Evolutionary conservation across 2,797 vertebrate genomes (phyloP).

Genomic region (Leptodactylus fallax): DNA sequence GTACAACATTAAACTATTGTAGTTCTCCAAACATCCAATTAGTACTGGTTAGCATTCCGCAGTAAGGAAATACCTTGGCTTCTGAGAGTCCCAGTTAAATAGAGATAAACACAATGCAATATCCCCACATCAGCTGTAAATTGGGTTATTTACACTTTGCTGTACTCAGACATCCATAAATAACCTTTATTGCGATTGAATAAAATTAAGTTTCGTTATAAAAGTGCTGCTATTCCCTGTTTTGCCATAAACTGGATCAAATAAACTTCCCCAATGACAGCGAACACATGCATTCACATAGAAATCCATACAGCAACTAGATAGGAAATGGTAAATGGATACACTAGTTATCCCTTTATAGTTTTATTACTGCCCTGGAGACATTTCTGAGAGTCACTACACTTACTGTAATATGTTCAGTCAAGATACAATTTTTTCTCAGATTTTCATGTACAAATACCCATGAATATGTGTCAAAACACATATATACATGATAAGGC

Average conservation of each 20-base stretch:
- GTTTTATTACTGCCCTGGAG: constrained; percentile 17
- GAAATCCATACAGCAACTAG: constrained; percentile 28
- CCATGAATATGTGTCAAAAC: neutral
- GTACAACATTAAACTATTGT: too few species aligned
- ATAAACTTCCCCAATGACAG: constrained; percentile 21
- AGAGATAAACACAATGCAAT: constrained; percentile 25
- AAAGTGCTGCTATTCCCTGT: constrained; percentile 33
- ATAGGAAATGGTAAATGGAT: constrained; percentile 12
- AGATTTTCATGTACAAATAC: neutral
- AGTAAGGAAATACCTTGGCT: neutral
- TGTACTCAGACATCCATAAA: constrained; percentile 22
- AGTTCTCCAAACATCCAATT: neutral
- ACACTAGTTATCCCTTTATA: constrained; percentile 14
- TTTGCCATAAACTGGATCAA: constrained; percentile 37
- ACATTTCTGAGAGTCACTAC: neutral
- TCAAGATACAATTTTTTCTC: too few species aligned
- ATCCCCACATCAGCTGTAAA: constrained; percentile 33
- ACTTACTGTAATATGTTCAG: neutral
- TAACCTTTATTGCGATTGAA: constrained; percentile 28
- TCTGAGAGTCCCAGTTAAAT: neutral
- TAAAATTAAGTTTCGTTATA: constrained; percentile 34
- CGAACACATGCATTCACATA: constrained; percentile 6
- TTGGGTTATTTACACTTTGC: constrained; percentile 22
- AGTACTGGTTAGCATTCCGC: neutral
- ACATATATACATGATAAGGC: neutral